These are phyloP conservation scores for Agrotis puta DNA, from an alignment of 2,888 invertebrate species.

Conservation along the genomic window DNA sequence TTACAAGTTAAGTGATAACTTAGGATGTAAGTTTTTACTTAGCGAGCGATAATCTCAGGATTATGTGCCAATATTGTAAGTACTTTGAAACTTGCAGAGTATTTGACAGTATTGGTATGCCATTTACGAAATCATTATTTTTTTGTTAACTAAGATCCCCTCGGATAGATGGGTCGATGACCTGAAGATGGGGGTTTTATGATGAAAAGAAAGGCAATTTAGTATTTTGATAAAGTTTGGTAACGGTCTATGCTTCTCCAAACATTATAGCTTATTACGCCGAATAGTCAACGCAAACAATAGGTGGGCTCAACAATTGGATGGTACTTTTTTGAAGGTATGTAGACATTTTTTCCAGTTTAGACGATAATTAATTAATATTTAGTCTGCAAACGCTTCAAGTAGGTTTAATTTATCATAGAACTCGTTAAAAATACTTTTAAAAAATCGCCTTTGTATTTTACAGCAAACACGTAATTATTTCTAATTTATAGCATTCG, in stretches of 20 bases:
- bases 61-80: slow-evolving; percentile 33
- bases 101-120: slow-evolving; percentile 22
- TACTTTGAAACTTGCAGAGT: slow-evolving; percentile 21
- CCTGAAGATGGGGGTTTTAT: slow-evolving; percentile 3
- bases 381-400: background rate
- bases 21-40: slow-evolving; percentile 32
- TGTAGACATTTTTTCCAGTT: background rate
- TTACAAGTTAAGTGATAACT: slow-evolving; percentile 24
- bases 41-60: slow-evolving; percentile 25
- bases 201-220: background rate
- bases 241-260: background rate
- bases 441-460: background rate
- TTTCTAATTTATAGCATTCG: slow-evolving; percentile 22
- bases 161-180: background rate
- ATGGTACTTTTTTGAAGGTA: too few relatives aligned
- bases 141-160: slow-evolving; percentile 20
- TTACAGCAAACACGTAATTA: background rate
- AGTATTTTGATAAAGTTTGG: background rate
- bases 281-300: too few relatives aligned
- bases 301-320: too few relatives aligned
- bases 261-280: too few relatives aligned
- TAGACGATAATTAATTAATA: background rate
- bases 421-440: background rate
- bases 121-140: slow-evolving; percentile 28
- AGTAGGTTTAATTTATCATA: slow-evolving; percentile 1